These are phyloP conservation scores for Steatornis caripensis DNA, from an alignment of 2,113 vertebrate genomes.

Conservation along the genomic window DNA sequence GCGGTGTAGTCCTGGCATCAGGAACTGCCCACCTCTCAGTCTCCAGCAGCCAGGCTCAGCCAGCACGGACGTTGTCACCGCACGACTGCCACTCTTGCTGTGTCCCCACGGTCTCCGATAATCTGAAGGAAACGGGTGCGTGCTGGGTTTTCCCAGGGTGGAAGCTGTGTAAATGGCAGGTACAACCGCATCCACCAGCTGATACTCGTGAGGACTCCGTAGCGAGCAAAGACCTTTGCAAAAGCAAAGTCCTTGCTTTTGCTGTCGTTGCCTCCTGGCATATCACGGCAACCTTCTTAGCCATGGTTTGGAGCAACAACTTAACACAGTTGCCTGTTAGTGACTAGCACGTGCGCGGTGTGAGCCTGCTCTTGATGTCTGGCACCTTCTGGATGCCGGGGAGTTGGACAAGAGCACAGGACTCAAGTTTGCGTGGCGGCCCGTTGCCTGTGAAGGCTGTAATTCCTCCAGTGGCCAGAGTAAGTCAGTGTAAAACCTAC, in stretches of 20 bases:
- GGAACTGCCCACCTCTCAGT: neutral
- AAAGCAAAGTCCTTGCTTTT: neutral
- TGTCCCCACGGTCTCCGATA: neutral
- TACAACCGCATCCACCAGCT: neutral
- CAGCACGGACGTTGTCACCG: neutral
- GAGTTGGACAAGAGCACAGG: neutral
- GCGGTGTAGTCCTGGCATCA: neutral
- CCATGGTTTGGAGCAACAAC: neutral
- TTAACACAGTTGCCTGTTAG: neutral
- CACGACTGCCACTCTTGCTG: neutral
- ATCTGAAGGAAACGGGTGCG: neutral
- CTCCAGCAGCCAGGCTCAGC: neutral
- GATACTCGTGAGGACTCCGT: neutral
- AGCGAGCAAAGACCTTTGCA: neutral
- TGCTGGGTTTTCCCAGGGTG: neutral
- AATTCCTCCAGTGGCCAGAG: neutral
- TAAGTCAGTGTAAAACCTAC: neutral
- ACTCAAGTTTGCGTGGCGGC: no score
- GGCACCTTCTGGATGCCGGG: neutral
- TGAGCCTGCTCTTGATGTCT: neutral
- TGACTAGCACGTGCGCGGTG: no score
- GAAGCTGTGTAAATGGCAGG: neutral
- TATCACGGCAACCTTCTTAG: neutral
- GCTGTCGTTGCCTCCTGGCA: neutral
- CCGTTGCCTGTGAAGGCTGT: neutral